Evolutionary conservation across 2,888 invertebrate species (phyloP).

Genomic region (Spilarctia lutea): DNA sequence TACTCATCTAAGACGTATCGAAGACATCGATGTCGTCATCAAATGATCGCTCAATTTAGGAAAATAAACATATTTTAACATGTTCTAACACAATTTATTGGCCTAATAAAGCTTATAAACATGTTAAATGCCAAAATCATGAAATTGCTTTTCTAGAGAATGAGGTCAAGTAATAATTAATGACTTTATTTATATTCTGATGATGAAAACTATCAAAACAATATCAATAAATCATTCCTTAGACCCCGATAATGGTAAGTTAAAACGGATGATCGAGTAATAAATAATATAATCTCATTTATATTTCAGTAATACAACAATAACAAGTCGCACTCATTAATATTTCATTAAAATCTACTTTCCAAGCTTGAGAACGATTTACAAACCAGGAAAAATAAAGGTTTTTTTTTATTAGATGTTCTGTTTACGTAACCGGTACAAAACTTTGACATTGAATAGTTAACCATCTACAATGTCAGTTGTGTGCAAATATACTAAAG

Average conservation of each 20-base stretch:
- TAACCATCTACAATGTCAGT: constrained; percentile 58
- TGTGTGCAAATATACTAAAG: constrained; percentile 51
- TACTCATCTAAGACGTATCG: constrained; percentile 20
- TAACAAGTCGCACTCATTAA: not conserved
- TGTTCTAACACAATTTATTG: constrained; percentile 21
- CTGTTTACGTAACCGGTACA: constrained; percentile 21
- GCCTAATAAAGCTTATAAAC: constrained; percentile 36
- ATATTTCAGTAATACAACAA: not conserved
- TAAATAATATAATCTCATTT: not conserved
- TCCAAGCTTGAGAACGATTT: not conserved
- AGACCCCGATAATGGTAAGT: constrained; percentile 1
- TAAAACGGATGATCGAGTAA: constrained; percentile 5
- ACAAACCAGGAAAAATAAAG: not conserved
- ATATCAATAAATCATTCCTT: constrained; percentile 7
- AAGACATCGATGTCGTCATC: constrained; percentile 24
- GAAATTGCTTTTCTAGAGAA: constrained; percentile 11
- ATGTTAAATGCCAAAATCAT: constrained; percentile 17
- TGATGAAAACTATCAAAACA: constrained; percentile 8
- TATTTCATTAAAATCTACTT: not conserved
- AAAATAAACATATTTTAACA: constrained; percentile 17
- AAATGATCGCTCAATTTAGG: constrained; percentile 17
- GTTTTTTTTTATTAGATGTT: not conserved
- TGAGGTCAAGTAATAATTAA: constrained; percentile 1
- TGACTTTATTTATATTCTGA: constrained; percentile 10
- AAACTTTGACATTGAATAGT: constrained; percentile 45